These are phyloP conservation scores for Rhea pennata DNA, from an alignment of 2,113 vertebrate species.

Conservation along the genomic window DNA sequence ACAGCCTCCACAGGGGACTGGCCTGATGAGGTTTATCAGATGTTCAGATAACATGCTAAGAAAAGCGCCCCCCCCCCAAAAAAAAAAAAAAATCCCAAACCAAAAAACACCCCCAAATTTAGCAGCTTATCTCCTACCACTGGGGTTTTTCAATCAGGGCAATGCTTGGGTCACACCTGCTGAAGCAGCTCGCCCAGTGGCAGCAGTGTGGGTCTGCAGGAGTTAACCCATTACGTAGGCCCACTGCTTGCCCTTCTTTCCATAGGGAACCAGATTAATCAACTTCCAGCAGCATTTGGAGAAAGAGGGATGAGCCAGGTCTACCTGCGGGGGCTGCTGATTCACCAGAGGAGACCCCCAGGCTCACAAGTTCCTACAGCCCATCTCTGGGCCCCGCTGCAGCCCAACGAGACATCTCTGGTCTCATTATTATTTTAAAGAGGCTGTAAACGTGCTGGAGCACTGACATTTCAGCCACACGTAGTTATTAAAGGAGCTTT, in stretches of 20 bases:
- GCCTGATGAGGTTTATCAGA: not conserved
- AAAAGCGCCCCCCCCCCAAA: not conserved
- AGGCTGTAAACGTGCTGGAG: not conserved
- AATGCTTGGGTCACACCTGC: not conserved
- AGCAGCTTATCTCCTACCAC: not conserved
- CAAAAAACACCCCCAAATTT: not conserved
- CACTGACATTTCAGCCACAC: not conserved
- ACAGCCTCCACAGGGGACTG: not conserved
- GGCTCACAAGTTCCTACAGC: not conserved
- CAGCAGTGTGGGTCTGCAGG: not conserved
- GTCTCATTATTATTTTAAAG: not conserved
- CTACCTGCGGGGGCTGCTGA: not conserved
- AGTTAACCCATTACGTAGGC: not conserved
- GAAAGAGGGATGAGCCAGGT: rapidly evolving
- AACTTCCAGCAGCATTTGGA: rapidly evolving
- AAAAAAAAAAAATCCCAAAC: too few species aligned
- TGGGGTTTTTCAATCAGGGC: not conserved
- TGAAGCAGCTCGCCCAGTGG: not conserved
- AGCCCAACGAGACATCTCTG: not conserved
- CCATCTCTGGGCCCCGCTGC: not conserved
- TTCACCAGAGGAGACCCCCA: not conserved
- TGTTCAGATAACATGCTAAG: not conserved
- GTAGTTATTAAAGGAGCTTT: not conserved
- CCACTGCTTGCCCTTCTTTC: not conserved
- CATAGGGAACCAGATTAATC: rapidly evolving